Evolutionary conservation across 2,888 invertebrate genomes (phyloP).

Genomic region (Alcis repandata): DNA sequence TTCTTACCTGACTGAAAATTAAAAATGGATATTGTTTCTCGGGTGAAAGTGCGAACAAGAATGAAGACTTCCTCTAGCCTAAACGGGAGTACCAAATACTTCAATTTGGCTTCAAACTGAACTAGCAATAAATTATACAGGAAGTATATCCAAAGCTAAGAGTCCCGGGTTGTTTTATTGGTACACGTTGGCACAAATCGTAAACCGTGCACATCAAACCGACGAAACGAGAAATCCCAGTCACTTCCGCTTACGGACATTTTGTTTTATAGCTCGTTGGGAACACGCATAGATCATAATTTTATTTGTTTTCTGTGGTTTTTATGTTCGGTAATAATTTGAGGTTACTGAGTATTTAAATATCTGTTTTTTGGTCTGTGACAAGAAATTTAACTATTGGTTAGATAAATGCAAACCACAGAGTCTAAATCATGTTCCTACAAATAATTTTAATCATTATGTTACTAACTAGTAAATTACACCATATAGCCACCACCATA

Average conservation of each 20-base stretch:
- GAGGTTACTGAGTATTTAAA: background rate
- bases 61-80: too few relatives aligned
- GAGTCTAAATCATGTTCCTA: too few relatives aligned
- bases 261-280: slow-evolving; percentile 40
- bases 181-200: slow-evolving; percentile 43
- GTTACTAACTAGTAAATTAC: too few relatives aligned
- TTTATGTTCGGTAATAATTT: slow-evolving; percentile 28
- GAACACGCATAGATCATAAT: slow-evolving; percentile 39
- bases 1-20: too few relatives aligned
- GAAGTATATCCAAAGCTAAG: slow-evolving; percentile 5
- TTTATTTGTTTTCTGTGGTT: slow-evolving; percentile 38
- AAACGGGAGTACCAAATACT: background rate
- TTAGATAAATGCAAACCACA: too few relatives aligned
- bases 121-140: slow-evolving; percentile 13
- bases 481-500: too few relatives aligned
- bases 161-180: slow-evolving; percentile 28
- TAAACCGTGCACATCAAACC: slow-evolving; percentile 39
- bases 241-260: slow-evolving; percentile 39
- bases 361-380: background rate
- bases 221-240: slow-evolving; percentile 40
- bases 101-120: background rate
- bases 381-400: background rate
- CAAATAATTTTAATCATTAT: too few relatives aligned
- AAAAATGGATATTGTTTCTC: too few relatives aligned
- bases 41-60: too few relatives aligned